Evolutionary conservation across 2,888 invertebrate genomes (phyloP).

Genomic region (Volucella bombylans): DNA sequence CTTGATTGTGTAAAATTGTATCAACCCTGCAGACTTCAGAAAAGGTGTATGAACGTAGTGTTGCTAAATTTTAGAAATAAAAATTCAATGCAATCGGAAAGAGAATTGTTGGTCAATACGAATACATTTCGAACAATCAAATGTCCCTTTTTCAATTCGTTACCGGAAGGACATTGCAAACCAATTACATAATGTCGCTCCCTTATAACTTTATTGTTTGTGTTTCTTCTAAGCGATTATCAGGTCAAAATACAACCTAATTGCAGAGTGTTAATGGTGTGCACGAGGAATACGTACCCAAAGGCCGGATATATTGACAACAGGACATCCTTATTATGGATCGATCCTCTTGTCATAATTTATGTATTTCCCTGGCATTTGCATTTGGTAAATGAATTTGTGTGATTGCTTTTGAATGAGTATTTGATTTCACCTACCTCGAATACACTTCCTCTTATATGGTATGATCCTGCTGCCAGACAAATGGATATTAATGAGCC

Average conservation of each 20-base stretch:
- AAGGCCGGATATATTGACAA: slow-evolving; percentile 58
- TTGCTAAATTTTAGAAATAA: too few species aligned
- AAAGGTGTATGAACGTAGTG: too few species aligned
- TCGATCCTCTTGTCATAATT: background rate
- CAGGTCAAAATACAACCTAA: slow-evolving; percentile 17
- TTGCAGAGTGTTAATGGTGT: background rate
- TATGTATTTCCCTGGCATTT: slow-evolving; percentile 31
- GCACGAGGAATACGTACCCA: slow-evolving; percentile 29
- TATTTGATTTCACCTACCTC: background rate
- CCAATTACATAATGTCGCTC: slow-evolving; percentile 61
- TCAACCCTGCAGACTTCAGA: too few species aligned
- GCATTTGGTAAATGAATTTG: background rate
- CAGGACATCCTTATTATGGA: slow-evolving; percentile 43
- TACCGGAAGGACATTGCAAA: slow-evolving; percentile 63
- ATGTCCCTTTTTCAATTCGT: slow-evolving; percentile 34
- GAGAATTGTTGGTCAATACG: slow-evolving; percentile 27
- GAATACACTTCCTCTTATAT: background rate
- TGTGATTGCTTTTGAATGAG: slow-evolving; percentile 23
- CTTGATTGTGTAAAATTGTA: too few species aligned
- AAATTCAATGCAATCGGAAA: background rate
- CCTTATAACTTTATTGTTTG: slow-evolving; percentile 12
- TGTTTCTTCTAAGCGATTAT: slow-evolving; percentile 45
- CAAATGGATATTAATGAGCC: background rate
- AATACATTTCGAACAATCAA: slow-evolving; percentile 25
- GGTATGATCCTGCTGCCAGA: background rate